phyloP scores from a whole-genome alignment of 2,797 vertebrate species.

The Thalassophryne amazonica region DNA sequence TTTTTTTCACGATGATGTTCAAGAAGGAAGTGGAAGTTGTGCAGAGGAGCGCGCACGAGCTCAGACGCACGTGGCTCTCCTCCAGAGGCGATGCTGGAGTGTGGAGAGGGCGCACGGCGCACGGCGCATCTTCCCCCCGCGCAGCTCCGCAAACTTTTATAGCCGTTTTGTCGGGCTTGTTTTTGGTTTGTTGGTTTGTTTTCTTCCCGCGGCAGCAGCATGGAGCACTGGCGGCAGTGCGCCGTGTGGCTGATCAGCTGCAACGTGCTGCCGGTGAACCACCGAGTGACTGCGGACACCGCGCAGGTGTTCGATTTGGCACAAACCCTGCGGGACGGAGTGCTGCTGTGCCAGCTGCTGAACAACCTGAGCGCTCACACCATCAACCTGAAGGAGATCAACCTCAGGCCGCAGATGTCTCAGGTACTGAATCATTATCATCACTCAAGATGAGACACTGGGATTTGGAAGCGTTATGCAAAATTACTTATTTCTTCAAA shows the following conservation, averaged over 20 bases:
- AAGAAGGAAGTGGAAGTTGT: constrained; percentile 53
- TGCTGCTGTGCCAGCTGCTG: constrained; percentile 89
- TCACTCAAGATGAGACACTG: too few species aligned
- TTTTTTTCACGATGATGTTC: too few species aligned
- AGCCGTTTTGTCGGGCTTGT: neutral
- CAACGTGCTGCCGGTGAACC: constrained; percentile 87
- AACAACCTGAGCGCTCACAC: constrained; percentile 85
- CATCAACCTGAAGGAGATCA: constrained; percentile 90
- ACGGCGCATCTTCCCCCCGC: neutral
- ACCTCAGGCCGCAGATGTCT: constrained; percentile 91
- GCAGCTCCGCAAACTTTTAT: neutral
- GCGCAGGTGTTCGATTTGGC: constrained; percentile 93
- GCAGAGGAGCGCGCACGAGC: constrained; percentile 15
- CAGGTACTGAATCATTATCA: too few species aligned
- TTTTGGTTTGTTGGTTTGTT: neutral
- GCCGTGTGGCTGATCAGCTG: constrained; percentile 90
- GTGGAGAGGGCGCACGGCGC: neutral
- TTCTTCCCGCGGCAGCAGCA: constrained; percentile 22
- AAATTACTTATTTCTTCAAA: too few species aligned
- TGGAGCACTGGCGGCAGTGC: constrained; percentile 94
- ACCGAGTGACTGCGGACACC: constrained; percentile 86
- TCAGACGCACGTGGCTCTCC: too few species aligned
- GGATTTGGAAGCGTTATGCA: too few species aligned
- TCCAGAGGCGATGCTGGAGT: constrained; percentile 34
- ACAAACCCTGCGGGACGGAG: constrained; percentile 92